Conservation (phyloP, 1,140 invertebrate genomes). For the Zophobas atratus region DNA sequence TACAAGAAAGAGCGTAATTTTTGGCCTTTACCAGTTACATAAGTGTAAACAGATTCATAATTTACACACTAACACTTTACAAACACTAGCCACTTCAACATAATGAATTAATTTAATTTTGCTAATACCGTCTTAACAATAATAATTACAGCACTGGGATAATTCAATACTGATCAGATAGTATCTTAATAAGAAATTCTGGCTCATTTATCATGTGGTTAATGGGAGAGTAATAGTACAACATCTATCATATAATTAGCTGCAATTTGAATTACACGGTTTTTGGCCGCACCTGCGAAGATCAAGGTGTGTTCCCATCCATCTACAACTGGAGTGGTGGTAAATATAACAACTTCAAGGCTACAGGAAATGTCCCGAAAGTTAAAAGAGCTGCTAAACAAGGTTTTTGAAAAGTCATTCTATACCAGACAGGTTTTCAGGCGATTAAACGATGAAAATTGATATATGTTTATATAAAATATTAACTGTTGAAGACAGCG, state of each 20-base stretch:
- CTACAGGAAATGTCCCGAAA: conserved; percentile 46
- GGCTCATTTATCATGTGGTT: conserved; percentile 49
- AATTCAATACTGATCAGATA: conserved; percentile 41
- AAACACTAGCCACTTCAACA: neutral
- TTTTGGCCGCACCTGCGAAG: conserved; percentile 55
- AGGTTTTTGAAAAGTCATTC: conserved; percentile 41
- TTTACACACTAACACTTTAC: neutral
- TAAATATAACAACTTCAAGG: conserved; percentile 44
- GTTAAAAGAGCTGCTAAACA: conserved; percentile 38
- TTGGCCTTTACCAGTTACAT: neutral
- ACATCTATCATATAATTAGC: conserved; percentile 56
- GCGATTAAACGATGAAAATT: conserved; percentile 36
- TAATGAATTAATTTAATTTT: conserved; percentile 33
- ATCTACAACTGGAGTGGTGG: conserved; percentile 47
- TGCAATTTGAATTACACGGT: conserved; percentile 57
- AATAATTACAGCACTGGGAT: conserved; percentile 26
- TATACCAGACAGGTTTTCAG: conserved; percentile 36
- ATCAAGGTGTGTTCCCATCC: conserved; percentile 55
- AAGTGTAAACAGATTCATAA: neutral
- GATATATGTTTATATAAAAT: conserved; percentile 44
- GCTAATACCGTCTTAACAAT: conserved; percentile 39
- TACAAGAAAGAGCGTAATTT: no score
- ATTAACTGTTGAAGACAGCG: conserved; percentile 46
- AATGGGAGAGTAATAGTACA: conserved; percentile 52
- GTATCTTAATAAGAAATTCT: conserved; percentile 47